phyloP scores from a whole-genome alignment of 2,113 vertebrate genomes.

The Scolopax mira region DNA sequence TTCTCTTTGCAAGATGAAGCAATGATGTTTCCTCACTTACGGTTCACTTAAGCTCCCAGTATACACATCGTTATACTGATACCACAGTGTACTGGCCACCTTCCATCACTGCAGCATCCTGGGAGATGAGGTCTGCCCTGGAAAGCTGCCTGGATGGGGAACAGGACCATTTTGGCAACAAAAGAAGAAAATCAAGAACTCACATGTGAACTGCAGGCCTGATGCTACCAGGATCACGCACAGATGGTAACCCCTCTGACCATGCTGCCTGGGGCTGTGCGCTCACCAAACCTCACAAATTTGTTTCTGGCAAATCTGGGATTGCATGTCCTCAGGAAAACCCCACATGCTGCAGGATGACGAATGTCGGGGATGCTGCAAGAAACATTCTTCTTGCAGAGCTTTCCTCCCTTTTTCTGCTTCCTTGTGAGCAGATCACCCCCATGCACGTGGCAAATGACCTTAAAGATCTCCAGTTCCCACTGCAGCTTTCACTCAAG shows the following conservation, averaged over 20 bases:
- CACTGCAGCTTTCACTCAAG: not conserved
- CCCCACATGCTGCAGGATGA: not conserved
- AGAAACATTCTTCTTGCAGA: not conserved
- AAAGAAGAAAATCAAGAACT: not conserved
- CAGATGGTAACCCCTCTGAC: not conserved
- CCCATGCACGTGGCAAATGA: not conserved
- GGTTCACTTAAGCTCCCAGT: not conserved
- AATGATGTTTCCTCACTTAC: not conserved
- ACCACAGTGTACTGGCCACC: not conserved
- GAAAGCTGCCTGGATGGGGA: not conserved
- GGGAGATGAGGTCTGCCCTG: slow-evolving; percentile 7
- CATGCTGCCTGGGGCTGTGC: not conserved
- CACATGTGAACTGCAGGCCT: not conserved
- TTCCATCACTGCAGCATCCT: slow-evolving; percentile 22
- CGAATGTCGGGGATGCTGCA: not conserved
- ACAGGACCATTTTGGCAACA: not conserved
- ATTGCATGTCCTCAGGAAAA: not conserved
- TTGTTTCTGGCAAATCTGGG: not conserved
- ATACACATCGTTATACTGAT: not conserved
- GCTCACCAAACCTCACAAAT: not conserved
- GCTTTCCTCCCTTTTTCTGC: not conserved
- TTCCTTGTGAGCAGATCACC: not conserved
- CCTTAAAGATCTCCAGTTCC: not conserved
- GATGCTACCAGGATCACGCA: not conserved
- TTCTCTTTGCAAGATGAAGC: not conserved